phyloP scores from a whole-genome alignment of 1,140 invertebrate species.

The Leptoteleia sp. region DNA sequence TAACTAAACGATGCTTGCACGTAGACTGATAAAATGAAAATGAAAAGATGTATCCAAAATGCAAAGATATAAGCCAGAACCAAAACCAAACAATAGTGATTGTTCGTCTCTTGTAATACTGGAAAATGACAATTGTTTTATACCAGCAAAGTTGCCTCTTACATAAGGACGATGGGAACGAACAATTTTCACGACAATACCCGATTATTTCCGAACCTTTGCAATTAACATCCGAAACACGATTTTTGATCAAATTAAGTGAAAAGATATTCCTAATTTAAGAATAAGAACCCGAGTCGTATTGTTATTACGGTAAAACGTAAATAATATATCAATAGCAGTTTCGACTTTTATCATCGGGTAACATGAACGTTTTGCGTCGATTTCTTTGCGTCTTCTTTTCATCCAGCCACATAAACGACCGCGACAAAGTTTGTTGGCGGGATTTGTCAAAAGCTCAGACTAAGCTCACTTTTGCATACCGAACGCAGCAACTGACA shows the following conservation, averaged over 20 bases:
- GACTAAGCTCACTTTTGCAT: slow-evolving; percentile 29
- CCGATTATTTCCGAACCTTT: slow-evolving; percentile 22
- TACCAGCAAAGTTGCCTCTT: slow-evolving; percentile 2
- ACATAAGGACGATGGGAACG: no score
- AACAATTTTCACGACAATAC: slow-evolving; percentile 23
- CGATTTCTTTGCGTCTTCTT: slow-evolving; percentile 11
- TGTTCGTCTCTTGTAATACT: slow-evolving; percentile 18
- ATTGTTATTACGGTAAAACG: no score
- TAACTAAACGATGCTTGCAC: not conserved
- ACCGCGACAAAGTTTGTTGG: slow-evolving; percentile 31
- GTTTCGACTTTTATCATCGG: not conserved
- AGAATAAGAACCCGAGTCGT: no score
- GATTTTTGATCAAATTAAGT: slow-evolving; percentile 3
- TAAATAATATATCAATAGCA: slow-evolving; percentile 13
- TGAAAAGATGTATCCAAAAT: not conserved
- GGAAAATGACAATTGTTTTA: slow-evolving; percentile 18
- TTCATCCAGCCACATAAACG: slow-evolving; percentile 7
- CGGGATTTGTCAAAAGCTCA: slow-evolving; percentile 32
- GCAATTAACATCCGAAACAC: not conserved
- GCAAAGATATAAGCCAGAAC: slow-evolving; percentile 3
- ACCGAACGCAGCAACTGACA: slow-evolving; percentile 37
- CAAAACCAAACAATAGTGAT: slow-evolving; percentile 14
- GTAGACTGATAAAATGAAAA: not conserved
- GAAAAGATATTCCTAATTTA: no score
- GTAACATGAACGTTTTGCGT: no score